Conservation (phyloP, 2,888 invertebrate species). For the Macrophya annulata region DNA sequence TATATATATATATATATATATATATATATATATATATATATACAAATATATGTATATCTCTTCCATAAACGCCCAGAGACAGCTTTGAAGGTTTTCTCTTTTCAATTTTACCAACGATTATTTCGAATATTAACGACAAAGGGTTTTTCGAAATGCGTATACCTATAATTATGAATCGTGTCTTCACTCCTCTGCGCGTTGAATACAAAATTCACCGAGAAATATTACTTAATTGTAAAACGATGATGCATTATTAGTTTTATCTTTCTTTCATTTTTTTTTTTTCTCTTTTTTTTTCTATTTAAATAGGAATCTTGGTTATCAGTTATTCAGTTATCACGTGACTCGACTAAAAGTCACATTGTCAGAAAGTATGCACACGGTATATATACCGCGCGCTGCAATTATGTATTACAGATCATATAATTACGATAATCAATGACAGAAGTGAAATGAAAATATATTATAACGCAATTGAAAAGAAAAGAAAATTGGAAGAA, state of each 20-base stretch:
- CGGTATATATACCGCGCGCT: neutral
- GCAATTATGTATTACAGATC: neutral
- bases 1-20: neutral
- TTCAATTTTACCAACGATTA: conserved; percentile 26
- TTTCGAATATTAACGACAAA: conserved; percentile 42
- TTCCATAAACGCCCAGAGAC: conserved; percentile 30
- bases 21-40: conserved; percentile 3
- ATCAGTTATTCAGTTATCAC: conserved; percentile 37
- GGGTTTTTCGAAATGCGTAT: neutral
- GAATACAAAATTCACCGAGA: neutral
- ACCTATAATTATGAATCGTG: neutral
- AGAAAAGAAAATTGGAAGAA: neutral
- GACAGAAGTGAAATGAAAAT: neutral
- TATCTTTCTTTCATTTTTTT: too few relatives aligned
- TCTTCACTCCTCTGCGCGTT: neutral
- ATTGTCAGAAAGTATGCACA: neutral
- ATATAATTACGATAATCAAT: neutral
- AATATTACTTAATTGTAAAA: neutral
- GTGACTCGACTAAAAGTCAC: conserved; percentile 20
- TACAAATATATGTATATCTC: conserved; percentile 7
- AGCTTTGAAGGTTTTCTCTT: conserved; percentile 30
- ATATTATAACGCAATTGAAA: too few relatives aligned
- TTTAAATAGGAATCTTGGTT: conserved; percentile 46
- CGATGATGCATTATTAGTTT: conserved; percentile 8
- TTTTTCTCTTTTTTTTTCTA: too few relatives aligned